phyloP scores from a whole-genome alignment of 2,888 invertebrate species.

The Pristionchus exspectatus region DNA sequence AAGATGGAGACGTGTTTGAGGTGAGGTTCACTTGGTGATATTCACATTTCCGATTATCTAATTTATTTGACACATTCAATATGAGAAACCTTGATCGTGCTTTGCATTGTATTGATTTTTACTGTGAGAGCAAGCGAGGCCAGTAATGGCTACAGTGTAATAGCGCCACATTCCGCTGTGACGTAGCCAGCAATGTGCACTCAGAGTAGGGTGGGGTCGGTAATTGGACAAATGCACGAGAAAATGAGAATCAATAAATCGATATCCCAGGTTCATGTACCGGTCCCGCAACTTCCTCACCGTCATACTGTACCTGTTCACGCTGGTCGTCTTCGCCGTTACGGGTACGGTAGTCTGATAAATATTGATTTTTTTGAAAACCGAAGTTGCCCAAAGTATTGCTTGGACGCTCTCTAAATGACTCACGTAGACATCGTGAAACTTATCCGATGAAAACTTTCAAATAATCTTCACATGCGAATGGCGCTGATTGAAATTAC shows the following conservation, averaged over 20 bases:
- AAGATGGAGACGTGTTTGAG: slow-evolving; percentile 75
- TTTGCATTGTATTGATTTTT: neutral
- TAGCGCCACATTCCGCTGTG: too few relatives aligned
- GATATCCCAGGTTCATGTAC: slow-evolving; percentile 60
- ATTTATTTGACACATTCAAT: too few relatives aligned
- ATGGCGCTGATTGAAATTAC: too few relatives aligned
- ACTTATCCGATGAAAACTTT: too few relatives aligned
- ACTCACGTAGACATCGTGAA: too few relatives aligned
- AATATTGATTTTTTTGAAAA: neutral
- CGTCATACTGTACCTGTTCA: slow-evolving; percentile 69
- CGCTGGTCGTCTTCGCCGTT: slow-evolving; percentile 70
- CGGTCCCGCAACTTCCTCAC: slow-evolving; percentile 69
- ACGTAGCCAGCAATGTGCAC: neutral
- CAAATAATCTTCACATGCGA: too few relatives aligned
- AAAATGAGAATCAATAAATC: neutral
- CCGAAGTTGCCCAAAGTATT: too few relatives aligned
- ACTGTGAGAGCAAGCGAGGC: neutral
- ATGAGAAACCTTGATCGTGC: neutral
- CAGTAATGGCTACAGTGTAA: neutral
- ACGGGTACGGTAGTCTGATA: slow-evolving; percentile 62
- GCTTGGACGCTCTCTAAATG: too few relatives aligned
- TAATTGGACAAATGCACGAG: neutral
- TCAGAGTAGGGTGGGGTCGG: neutral
- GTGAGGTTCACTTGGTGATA: slow-evolving; percentile 38
- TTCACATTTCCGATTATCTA: too few relatives aligned